These are phyloP conservation scores for Heliconius hortense DNA, from an alignment of 2,888 invertebrate species.

Conservation along the genomic window DNA sequence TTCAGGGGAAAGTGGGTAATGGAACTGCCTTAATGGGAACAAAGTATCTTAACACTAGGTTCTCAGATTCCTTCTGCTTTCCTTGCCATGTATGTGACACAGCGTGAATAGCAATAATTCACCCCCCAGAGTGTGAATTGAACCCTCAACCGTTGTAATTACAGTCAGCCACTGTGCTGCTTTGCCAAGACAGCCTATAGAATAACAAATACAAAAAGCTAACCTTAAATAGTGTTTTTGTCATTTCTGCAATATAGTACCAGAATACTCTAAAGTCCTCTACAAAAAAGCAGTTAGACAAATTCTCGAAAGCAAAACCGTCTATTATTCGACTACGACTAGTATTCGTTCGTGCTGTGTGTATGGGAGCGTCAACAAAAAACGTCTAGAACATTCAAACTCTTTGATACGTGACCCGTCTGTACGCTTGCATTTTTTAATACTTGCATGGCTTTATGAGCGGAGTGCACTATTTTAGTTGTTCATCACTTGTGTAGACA, in stretches of 20 bases:
- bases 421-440: conserved; percentile 33
- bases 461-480: conserved; percentile 17
- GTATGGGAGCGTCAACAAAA: conserved; percentile 39
- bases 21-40: background rate
- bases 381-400: conserved; percentile 42
- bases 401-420: conserved; percentile 36
- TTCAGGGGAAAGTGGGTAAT: too few species aligned
- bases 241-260: background rate
- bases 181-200: background rate
- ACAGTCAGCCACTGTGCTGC: background rate
- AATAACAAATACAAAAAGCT: background rate
- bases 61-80: background rate
- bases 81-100: background rate
- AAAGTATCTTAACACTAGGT: background rate
- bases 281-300: conserved; percentile 29
- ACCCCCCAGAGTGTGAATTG: background rate
- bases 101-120: background rate
- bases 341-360: background rate
- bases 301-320: conserved; percentile 32
- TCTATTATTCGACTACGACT: conserved; percentile 32
- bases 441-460: conserved; percentile 26
- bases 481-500: background rate
- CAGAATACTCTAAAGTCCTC: conserved; percentile 19
- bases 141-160: background rate
- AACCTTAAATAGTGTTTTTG: background rate